Conservation (phyloP, 2,797 vertebrate species). For the Acropternis orthonyx region DNA sequence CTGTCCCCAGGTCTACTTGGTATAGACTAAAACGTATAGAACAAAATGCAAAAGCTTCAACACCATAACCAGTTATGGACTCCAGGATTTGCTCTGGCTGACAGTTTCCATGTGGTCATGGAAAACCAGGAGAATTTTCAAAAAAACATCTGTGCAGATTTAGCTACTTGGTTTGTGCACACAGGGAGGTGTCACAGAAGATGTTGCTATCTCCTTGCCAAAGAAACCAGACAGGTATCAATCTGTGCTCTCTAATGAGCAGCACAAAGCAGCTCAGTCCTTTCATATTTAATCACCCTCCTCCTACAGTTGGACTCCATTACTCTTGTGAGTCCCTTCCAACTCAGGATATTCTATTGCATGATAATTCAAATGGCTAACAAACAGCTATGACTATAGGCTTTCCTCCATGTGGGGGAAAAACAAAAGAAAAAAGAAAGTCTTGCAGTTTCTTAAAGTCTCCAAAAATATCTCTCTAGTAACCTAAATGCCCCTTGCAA, state of each 20-base stretch:
- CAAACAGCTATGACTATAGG: not conserved
- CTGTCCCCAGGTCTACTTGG: not conserved
- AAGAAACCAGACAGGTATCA: not conserved
- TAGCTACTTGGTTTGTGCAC: not conserved
- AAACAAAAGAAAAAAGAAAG: not conserved
- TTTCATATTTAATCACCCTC: not conserved
- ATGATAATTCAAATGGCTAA: not conserved
- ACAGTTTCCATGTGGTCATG: not conserved
- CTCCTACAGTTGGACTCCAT: not conserved
- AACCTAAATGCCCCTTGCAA: not conserved
- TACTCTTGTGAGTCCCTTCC: not conserved
- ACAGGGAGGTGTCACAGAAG: not conserved
- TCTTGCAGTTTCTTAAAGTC: not conserved
- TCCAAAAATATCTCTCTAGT: not conserved
- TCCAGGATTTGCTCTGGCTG: not conserved
- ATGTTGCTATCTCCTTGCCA: not conserved
- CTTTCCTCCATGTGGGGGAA: not conserved
- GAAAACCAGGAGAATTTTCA: not conserved
- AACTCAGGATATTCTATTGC: not conserved
- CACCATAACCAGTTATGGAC: not conserved
- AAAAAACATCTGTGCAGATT: not conserved
- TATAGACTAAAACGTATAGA: not conserved
- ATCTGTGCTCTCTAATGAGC: not conserved
- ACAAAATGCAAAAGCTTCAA: not conserved
- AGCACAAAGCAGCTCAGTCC: not conserved